Evolutionary conservation across 2,888 invertebrate genomes (phyloP).

Genomic region (Andrena dorsata): DNA sequence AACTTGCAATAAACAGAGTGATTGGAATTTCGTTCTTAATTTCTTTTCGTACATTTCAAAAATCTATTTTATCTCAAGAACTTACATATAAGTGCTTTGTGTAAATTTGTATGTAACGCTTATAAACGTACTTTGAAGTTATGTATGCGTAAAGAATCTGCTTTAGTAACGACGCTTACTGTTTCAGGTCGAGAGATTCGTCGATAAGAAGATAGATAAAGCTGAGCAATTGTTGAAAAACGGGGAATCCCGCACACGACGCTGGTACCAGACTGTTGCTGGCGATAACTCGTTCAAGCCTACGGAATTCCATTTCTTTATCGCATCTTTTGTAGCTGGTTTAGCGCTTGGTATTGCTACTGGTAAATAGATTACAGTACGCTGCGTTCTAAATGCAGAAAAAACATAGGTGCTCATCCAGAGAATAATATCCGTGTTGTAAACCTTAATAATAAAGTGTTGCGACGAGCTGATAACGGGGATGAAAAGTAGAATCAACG

Average conservation of each 20-base stretch:
- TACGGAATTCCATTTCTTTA: constrained; percentile 92
- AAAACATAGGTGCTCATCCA: constrained; percentile 23
- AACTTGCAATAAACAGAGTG: constrained; percentile 44
- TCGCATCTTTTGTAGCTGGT: constrained; percentile 93
- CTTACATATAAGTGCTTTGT: constrained; percentile 11
- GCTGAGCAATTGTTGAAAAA: constrained; percentile 91
- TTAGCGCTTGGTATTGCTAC: constrained; percentile 89
- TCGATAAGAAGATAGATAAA: constrained; percentile 93
- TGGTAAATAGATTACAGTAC: constrained; percentile 79
- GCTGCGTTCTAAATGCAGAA: constrained; percentile 79
- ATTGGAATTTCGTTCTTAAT: constrained; percentile 35
- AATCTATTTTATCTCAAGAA: not conserved
- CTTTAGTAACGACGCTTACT: constrained; percentile 40
- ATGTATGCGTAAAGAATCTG: not conserved
- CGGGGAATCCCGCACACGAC: constrained; percentile 90
- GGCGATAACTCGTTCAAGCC: constrained; percentile 89
- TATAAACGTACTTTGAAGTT: not conserved
- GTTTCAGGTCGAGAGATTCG: constrained; percentile 91
- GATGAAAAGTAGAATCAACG: constrained; percentile 61
- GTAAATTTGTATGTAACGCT: constrained; percentile 22
- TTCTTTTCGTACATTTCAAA: constrained; percentile 24
- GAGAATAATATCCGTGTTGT: constrained; percentile 5
- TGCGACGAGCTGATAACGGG: constrained; percentile 58
- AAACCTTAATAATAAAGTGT: constrained; percentile 25
- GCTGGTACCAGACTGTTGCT: constrained; percentile 91